Evolutionary conservation across 2,113 vertebrate genomes (phyloP).

Genomic region (Tetrao urogallus): DNA sequence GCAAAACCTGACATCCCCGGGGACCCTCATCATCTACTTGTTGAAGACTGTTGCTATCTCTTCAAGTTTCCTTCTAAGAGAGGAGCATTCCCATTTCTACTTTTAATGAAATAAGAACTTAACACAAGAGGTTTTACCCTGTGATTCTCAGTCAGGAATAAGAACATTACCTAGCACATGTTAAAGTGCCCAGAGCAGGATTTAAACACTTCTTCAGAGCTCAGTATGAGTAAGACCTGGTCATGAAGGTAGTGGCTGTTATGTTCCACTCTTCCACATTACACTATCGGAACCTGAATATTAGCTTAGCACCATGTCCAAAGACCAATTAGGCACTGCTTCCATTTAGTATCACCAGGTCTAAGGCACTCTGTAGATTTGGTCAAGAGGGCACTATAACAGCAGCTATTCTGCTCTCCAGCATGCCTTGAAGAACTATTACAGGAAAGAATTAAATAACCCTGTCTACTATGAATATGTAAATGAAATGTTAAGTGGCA

Average conservation of each 20-base stretch:
- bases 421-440: neutral
- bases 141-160: neutral
- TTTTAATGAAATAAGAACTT: neutral
- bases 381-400: neutral
- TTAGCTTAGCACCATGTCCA: neutral
- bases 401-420: neutral
- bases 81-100: neutral
- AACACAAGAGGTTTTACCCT: neutral
- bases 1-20: neutral
- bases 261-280: neutral
- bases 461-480: neutral
- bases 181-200: neutral
- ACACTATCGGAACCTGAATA: neutral
- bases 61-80: neutral
- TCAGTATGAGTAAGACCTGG: neutral
- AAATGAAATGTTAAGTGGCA: slow-evolving; percentile 61
- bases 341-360: neutral
- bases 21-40: neutral
- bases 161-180: neutral
- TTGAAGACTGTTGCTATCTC: neutral
- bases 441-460: neutral
- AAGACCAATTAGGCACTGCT: neutral
- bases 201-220: neutral
- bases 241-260: neutral
- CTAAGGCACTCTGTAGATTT: neutral